phyloP scores from a whole-genome alignment of 2,888 invertebrate genomes.

The Capitulum mitella region DNA sequence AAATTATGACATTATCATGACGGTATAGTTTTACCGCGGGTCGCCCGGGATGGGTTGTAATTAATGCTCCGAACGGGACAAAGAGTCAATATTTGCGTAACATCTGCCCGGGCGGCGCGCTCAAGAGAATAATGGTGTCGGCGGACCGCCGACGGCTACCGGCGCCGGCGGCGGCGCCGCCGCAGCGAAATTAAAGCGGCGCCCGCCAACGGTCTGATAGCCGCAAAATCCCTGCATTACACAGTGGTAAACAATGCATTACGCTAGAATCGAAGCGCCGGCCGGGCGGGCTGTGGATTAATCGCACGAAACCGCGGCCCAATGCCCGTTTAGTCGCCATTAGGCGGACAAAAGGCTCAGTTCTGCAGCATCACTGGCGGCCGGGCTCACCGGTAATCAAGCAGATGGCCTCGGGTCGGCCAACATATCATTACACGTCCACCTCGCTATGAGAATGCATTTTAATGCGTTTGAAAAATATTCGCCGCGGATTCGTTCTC shows the following conservation, averaged over 20 bases:
- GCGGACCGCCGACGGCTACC: not conserved
- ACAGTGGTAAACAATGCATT: slow-evolving; percentile 13
- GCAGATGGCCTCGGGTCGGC: not conserved
- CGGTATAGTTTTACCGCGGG: not conserved
- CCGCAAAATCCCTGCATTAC: slow-evolving; percentile 15
- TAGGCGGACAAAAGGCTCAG: slow-evolving; percentile 1
- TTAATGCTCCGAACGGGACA: not conserved
- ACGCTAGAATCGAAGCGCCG: not conserved
- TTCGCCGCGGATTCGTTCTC: slow-evolving; percentile 15
- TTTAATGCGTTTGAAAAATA: slow-evolving; percentile 12
- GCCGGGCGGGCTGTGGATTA: not conserved
- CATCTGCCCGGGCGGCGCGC: not conserved
- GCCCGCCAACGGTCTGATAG: not conserved
- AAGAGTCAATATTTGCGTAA: slow-evolving; percentile 24
- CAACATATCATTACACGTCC: not conserved
- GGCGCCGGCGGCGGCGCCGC: not conserved
- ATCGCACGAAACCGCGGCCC: not conserved
- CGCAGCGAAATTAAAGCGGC: not conserved
- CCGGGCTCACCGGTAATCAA: not conserved
- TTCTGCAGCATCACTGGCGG: not conserved
- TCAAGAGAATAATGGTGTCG: not conserved
- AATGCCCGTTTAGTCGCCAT: slow-evolving; percentile 21
- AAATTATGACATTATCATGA: slow-evolving; percentile 19
- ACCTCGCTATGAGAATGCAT: not conserved
- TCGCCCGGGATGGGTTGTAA: not conserved